Evolutionary conservation across 2,888 invertebrate species (phyloP), one percentile per base, ranked within the genome.

Genomic region (Dyspetes luteomarginatus): DNA sequence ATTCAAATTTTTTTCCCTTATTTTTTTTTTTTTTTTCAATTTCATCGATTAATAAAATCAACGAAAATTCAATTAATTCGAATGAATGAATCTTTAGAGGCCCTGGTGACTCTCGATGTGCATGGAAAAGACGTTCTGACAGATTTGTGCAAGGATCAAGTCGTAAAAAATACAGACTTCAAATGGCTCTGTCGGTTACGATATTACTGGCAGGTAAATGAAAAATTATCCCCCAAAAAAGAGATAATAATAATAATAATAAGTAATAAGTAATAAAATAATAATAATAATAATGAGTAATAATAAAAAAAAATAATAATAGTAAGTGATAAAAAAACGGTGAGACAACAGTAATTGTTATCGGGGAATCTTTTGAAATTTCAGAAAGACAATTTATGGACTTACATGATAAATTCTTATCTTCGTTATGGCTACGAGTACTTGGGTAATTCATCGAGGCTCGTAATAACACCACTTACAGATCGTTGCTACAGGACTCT

Each of bases 401-500:
- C 97, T 0, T 94, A 96, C 77, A 98, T 98, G 96, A 98, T 98
- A 68, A 98, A 98, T 90, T 97, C 98, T 0, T 94, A 95, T 26
- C 93, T 98, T 69, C 94, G 94, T 92, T 98, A 99, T 92, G 98
- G 98, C 0, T 98, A 98, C 90, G 98, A 99, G 92, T 99, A 98
- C 91, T 94, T 98, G 65, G 98, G 98, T 0, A 98, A 98, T 90
- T 96, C 96, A 0, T 94, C 96, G 0, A 94, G 98, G 19, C 93
- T 98, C 22, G 98, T 98, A 4, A 97, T 98, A 69, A 98, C 98
- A 0, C 98, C 98, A 0, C 93, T 98, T 71, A 99, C 98, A 0
- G 98, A 98, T 93, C 94, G 98, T 24, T 97, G 97, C 91, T 98
- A 97, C 91, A 94, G 98, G 64, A 98, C 98, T 0, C 93, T 98